Conservation (phyloP, 2,797 vertebrate species). For the Scomberomorus guttatus region DNA sequence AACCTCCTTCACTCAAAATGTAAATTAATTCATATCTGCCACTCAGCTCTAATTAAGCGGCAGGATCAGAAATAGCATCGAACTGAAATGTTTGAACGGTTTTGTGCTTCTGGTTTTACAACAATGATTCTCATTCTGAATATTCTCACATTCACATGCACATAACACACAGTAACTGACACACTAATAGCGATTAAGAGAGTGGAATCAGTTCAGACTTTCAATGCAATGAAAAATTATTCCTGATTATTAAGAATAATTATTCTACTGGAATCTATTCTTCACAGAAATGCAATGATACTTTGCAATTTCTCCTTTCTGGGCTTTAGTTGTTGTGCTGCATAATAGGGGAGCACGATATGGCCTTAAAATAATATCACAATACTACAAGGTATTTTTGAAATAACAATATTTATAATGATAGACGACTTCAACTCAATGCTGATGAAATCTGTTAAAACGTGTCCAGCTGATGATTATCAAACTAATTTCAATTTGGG, state of each 20-base stretch:
- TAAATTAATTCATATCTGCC: constrained; percentile 60
- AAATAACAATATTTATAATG: not conserved
- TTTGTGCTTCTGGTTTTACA: constrained; percentile 34
- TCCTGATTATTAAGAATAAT: not conserved
- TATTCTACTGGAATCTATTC: not conserved
- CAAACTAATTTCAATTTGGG: too few species aligned
- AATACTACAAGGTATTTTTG: not conserved
- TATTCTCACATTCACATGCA: not conserved
- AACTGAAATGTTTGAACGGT: constrained; percentile 47
- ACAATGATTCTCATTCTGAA: constrained; percentile 36
- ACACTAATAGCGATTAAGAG: not conserved
- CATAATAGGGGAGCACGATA: not conserved
- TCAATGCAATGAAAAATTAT: not conserved
- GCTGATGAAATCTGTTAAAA: not conserved
- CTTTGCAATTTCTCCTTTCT: not conserved
- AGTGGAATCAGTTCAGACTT: not conserved
- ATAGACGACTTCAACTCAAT: not conserved
- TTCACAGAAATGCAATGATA: not conserved
- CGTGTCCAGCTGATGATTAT: not conserved
- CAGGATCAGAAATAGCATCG: constrained; percentile 53
- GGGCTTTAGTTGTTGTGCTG: not conserved
- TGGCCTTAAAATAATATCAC: not conserved
- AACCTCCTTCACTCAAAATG: constrained; percentile 49
- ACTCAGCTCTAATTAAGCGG: constrained; percentile 60
- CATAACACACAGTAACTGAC: not conserved